Evolutionary conservation across 92 coral and sea anemone genomes (phyloP).

Genomic region (Zoanthus solanderi): DNA sequence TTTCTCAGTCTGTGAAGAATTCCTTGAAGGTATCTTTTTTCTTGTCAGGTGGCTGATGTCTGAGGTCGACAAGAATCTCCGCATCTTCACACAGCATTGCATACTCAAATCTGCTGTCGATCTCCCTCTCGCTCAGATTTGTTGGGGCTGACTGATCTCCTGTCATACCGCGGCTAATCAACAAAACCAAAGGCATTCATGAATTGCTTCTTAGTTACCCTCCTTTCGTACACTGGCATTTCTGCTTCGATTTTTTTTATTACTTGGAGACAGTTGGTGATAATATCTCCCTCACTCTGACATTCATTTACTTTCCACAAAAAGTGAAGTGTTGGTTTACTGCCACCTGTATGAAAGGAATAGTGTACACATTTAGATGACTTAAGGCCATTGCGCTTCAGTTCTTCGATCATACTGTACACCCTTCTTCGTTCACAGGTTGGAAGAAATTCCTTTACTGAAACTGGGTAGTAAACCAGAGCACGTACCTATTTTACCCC

Average conservation of each 20-base stretch:
- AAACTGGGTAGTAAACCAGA: conserved; percentile 51
- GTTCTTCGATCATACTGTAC: conserved; percentile 51
- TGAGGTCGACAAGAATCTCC: background rate
- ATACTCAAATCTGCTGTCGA: too few relatives aligned
- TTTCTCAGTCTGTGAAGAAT: background rate
- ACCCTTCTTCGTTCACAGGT: conserved; percentile 54
- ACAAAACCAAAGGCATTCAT: background rate
- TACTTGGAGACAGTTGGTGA: background rate
- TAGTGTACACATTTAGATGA: conserved; percentile 55
- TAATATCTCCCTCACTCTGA: background rate
- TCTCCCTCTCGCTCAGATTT: background rate
- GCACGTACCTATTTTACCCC: conserved; percentile 10
- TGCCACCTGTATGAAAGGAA: conserved; percentile 57
- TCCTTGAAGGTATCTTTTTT: background rate
- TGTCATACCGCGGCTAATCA: background rate
- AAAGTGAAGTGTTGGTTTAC: conserved; percentile 64
- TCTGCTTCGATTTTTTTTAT: background rate
- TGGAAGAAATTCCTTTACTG: conserved; percentile 60
- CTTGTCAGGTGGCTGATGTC: background rate
- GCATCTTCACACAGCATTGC: background rate
- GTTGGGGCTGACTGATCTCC: background rate
- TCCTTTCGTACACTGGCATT: background rate
- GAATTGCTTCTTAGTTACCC: background rate
- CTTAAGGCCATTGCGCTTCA: conserved; percentile 34
- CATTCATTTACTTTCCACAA: conserved; percentile 11